Evolutionary conservation across 2,888 invertebrate genomes (phyloP), one percentile per base, ranked within the genome.

Genomic region (Criorhina ranunculi): DNA sequence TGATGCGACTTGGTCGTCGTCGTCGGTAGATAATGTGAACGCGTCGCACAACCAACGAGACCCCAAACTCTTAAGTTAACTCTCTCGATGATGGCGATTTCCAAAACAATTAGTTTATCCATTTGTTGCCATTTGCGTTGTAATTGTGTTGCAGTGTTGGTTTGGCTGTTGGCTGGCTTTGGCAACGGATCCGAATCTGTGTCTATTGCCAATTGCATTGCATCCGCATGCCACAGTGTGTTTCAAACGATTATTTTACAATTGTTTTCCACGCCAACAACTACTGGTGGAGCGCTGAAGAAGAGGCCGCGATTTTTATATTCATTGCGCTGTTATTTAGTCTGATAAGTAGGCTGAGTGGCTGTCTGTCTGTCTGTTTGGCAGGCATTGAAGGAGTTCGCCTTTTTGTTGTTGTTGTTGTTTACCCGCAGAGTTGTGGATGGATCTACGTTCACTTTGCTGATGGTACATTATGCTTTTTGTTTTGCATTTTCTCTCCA

Each of bases 181-280:
- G 80, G 85, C 75, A 85, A 60, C 69, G 51, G 75, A 62, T 66
- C 37, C 64, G 69, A 70, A 79, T 75, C 75, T 80, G 75, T 80
- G 69, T 42, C 79, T 75, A 66, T 80, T 80, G 80, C 51, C 79
- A 69, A 79, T 67, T 73, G 75, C 64, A 85, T 76, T 80, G 80
- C 76, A 85, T 85, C 85, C 85, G 85, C 85, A 85, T 85, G 80
- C 85, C 85, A 70, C 42, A 85, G 53, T 80, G 53, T 80, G 66
- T 42, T 85, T 70, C 80, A 80, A 80, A 70, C 75, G 69, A 80
- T 80, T 85, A 85, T 85, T 85, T 80, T 80, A 80, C 80, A 80
- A 85, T 85, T 85, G 80, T 85, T 85, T 80, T 85, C 85, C 85
- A 80, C 80, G 76, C 85, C 85, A 85, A 80, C 85, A 70, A 80